A percentile compares a stretch with the other conserved stretches of the same genome.
These are phyloP conservation scores for Eupithecia centaureata DNA, from an alignment of 2,888 invertebrate species.

Conservation along the genomic window DNA sequence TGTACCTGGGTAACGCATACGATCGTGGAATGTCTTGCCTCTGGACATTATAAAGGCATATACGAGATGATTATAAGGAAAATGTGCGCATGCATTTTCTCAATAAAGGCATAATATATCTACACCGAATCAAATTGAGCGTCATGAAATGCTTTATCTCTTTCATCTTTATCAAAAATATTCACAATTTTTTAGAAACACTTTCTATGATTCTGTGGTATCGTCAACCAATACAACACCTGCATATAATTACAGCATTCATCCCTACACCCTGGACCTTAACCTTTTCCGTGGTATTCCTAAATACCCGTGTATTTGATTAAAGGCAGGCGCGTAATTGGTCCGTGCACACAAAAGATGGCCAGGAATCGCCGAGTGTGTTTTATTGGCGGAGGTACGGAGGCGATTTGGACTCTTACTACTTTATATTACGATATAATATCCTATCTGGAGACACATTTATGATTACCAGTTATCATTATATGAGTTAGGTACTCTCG, in stretches of 20 bases:
- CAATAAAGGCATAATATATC: too few relatives aligned
- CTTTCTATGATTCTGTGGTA: too few relatives aligned
- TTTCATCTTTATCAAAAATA: too few relatives aligned
- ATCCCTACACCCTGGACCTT: background rate
- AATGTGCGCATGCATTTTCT: too few relatives aligned
- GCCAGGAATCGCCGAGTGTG: constrained; percentile 35
- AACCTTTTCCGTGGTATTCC: constrained; percentile 21
- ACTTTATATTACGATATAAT: background rate
- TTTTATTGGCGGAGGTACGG: constrained; percentile 28
- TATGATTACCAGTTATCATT: background rate
- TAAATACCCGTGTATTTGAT: constrained; percentile 28
- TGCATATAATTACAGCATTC: background rate
- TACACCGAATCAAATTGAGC: too few relatives aligned
- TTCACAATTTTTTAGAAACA: too few relatives aligned
- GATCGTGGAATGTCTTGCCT: too few relatives aligned
- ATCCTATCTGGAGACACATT: background rate
- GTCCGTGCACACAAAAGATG: constrained; percentile 35
- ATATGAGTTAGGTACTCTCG: too few relatives aligned
- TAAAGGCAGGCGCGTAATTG: constrained; percentile 35
- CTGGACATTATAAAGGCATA: too few relatives aligned
- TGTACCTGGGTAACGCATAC: too few relatives aligned
- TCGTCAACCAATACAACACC: background rate
- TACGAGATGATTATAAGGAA: too few relatives aligned
- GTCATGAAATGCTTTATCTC: too few relatives aligned
- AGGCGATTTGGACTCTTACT: background rate